Evolutionary conservation across 2,797 vertebrate genomes (phyloP), one percentile per base, ranked within the genome.

Genomic region (Ctenochaetus hawaiiensis): DNA sequence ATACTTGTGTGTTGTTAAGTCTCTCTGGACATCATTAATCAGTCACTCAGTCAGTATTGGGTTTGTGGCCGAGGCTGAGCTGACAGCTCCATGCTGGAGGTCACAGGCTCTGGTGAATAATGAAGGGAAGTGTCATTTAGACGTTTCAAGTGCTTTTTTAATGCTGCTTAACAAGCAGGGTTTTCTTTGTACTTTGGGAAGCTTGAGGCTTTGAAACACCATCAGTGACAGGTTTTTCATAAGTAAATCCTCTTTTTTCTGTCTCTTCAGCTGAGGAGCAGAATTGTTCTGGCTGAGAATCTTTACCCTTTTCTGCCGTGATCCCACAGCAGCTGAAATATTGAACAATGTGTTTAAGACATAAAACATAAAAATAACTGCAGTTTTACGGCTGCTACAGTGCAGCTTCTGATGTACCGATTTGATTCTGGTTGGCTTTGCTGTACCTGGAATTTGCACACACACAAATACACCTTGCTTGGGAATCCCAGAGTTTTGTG

Each of bases 71-170:
- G 54, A 48, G 84, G 73, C 67, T 70, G 20, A 49, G 74, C 68
- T 83, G 88, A 83, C 87, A 87, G 87, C 85, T 88, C 70, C 20
- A 70, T 52, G 83, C 70, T 83, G 77, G 69, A 88, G 86, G 91
- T 90, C 44, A 37, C 37, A 26, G 71, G 76, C 82, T 44, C 67
- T 26, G 23, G 63, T 84, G 83, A 87, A 87, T 89, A 89, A 93
- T 89, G 77, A 86, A 77, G 59, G 47, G 37, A 81, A 65, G 64
- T 86, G 82, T 86, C 86, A 87, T 73, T 85, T 70, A 67, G 64
- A 84, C 14, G 13, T 82, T 83, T 84, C 60, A 89, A 88, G 62
- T 67, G 69, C 53, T 82, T 83, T 83, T 92, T 90, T 86, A 88
- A 82, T 59, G n/a, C 60, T 48, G 79, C 76, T 84, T 89, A 87